Evolutionary conservation across 2,888 invertebrate genomes (phyloP).

Genomic region (Beris morrisii): DNA sequence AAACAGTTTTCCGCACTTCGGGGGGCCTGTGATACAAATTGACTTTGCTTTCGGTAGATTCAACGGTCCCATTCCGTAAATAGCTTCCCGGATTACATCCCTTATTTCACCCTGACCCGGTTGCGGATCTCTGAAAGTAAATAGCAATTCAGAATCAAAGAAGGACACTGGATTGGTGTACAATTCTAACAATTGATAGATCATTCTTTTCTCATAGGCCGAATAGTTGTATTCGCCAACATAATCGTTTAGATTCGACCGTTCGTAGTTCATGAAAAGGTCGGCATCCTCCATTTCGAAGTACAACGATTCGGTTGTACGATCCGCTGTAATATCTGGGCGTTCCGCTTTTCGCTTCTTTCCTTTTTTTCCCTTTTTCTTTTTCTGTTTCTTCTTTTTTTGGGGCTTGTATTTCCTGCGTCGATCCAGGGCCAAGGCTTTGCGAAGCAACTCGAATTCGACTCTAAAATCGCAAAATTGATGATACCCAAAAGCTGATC

Average conservation of each 20-base stretch:
- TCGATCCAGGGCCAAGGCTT: slow-evolving; percentile 53
- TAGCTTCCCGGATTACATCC: slow-evolving; percentile 59
- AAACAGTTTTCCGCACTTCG: slow-evolving; percentile 68
- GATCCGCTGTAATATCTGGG: slow-evolving; percentile 64
- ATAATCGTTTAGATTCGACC: slow-evolving; percentile 62
- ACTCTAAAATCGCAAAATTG: slow-evolving; percentile 42
- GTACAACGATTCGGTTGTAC: slow-evolving; percentile 65
- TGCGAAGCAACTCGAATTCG: slow-evolving; percentile 53
- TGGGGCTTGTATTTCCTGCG: slow-evolving; percentile 47
- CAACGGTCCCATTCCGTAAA: slow-evolving; percentile 52
- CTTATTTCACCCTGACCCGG: slow-evolving; percentile 61
- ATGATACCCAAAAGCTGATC: background rate
- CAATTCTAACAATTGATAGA: slow-evolving; percentile 34
- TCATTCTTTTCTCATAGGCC: slow-evolving; percentile 55
- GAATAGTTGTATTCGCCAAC: slow-evolving; percentile 66
- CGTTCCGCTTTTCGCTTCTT: slow-evolving; percentile 55
- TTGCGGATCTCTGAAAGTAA: slow-evolving; percentile 48
- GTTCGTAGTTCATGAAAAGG: slow-evolving; percentile 64
- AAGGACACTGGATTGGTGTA: background rate
- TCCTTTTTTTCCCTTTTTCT: slow-evolving; percentile 39
- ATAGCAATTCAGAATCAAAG: slow-evolving; percentile 1
- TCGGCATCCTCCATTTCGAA: slow-evolving; percentile 61
- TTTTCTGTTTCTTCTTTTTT: slow-evolving; percentile 43
- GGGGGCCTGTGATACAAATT: slow-evolving; percentile 68
- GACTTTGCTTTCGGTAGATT: slow-evolving; percentile 59